Evolutionary conservation across 2,113 vertebrate species (phyloP).

Genomic region (Pandion haliaetus): DNA sequence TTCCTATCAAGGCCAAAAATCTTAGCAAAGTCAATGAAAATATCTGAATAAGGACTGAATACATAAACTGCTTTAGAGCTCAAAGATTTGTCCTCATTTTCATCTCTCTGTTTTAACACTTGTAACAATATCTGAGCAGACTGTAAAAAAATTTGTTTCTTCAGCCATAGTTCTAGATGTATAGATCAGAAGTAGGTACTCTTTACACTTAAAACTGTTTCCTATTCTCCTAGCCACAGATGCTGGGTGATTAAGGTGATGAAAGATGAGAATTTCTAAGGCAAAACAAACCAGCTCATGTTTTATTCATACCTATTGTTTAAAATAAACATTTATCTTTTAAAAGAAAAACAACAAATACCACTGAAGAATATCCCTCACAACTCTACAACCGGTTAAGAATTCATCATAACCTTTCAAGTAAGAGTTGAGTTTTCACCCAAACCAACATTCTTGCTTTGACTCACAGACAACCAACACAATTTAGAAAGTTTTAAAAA

Average conservation of each 20-base stretch:
- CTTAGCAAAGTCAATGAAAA: background rate
- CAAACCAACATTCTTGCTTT: constrained; percentile 29
- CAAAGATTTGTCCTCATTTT: background rate
- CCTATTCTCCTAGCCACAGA: background rate
- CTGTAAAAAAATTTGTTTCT: background rate
- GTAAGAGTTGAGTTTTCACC: background rate
- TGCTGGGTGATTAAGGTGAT: background rate
- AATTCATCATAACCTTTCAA: background rate
- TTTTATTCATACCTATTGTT: background rate
- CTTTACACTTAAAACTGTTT: background rate
- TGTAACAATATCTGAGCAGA: background rate
- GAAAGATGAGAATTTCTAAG: background rate
- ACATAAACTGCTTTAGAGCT: background rate
- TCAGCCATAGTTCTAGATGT: background rate
- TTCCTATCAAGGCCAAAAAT: background rate
- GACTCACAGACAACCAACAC: constrained; percentile 27
- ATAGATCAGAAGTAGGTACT: background rate
- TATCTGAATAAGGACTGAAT: background rate
- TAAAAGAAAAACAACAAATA: background rate
- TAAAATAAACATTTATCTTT: constrained; percentile 17
- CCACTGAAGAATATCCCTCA: background rate
- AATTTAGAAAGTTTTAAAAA: constrained; percentile 49
- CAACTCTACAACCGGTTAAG: background rate
- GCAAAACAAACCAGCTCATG: background rate
- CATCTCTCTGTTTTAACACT: background rate